phyloP scores from a whole-genome alignment of 2,888 invertebrate species.

The Catocala fraxini region DNA sequence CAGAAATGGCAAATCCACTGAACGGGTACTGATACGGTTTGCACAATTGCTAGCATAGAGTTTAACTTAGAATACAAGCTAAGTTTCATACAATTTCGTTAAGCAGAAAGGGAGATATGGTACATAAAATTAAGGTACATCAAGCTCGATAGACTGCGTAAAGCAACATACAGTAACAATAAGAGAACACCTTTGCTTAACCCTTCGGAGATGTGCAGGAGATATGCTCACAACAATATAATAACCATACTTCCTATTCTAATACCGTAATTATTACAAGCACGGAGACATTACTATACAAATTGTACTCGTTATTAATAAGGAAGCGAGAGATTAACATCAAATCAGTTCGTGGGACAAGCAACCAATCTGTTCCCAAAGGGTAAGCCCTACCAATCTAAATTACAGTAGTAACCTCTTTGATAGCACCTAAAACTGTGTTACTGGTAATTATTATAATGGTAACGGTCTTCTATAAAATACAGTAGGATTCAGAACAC shows the following conservation, averaged over 20 bases:
- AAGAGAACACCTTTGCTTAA: too few species aligned
- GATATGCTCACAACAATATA: too few species aligned
- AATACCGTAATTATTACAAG: slow-evolving; percentile 9
- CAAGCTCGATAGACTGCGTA: too few species aligned
- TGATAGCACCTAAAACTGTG: slow-evolving; percentile 40
- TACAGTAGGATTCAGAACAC: slow-evolving; percentile 3
- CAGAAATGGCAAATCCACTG: too few species aligned
- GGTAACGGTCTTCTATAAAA: slow-evolving; percentile 28
- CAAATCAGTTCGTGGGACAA: slow-evolving; percentile 42
- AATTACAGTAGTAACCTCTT: slow-evolving; percentile 51
- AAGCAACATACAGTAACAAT: too few species aligned
- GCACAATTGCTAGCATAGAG: too few species aligned
- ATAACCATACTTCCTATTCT: neutral
- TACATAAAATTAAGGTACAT: too few species aligned
- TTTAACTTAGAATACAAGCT: too few species aligned
- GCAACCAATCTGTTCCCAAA: slow-evolving; percentile 40
- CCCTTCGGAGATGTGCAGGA: too few species aligned
- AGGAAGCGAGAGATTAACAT: slow-evolving; percentile 51
- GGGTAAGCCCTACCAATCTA: slow-evolving; percentile 42
- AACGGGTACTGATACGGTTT: too few species aligned
- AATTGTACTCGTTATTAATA: slow-evolving; percentile 23
- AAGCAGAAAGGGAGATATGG: too few species aligned
- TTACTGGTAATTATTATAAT: slow-evolving; percentile 38
- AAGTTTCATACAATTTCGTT: too few species aligned
- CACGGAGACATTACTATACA: slow-evolving; percentile 3